Conservation (phyloP, 1,140 invertebrate genomes). For the Caenorhabditis briggsae region DNA sequence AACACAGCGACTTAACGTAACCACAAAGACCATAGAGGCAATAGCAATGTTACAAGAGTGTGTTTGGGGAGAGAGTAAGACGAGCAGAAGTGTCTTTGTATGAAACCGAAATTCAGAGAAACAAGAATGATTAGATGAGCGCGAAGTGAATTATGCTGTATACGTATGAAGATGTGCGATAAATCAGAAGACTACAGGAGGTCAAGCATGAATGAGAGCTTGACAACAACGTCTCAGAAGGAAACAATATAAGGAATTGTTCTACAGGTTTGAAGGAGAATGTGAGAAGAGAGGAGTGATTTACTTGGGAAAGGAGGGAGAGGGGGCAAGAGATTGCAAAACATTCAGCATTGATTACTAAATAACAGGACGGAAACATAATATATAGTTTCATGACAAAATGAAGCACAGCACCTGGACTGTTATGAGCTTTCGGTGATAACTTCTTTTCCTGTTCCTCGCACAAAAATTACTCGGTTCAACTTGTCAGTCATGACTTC, state of each 20-base stretch:
- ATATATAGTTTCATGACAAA: not conserved
- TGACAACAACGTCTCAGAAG: conserved; percentile 37
- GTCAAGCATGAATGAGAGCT: conserved; percentile 54
- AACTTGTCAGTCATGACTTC: conserved; percentile 97
- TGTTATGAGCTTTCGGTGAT: conserved; percentile 96
- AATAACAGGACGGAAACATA: not conserved
- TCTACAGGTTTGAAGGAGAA: conserved; percentile 23
- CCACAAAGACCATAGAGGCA: conserved; percentile 40
- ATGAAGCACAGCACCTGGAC: not conserved
- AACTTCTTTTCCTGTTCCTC: conserved; percentile 96
- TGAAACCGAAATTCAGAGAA: not conserved
- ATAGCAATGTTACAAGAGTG: conserved; percentile 41
- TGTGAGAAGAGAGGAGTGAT: conserved; percentile 19
- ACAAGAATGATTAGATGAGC: conserved; percentile 34
- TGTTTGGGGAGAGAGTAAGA: not conserved
- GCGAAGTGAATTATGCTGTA: conserved; percentile 17
- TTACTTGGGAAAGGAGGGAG: not conserved
- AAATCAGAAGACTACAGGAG: conserved; percentile 32
- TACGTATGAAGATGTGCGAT: not conserved
- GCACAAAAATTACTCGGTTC: conserved; percentile 94
- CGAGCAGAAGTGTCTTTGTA: not conserved
- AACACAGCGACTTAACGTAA: conserved; percentile 38
- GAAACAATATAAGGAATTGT: not conserved
- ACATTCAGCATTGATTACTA: not conserved
- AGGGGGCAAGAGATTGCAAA: conserved; percentile 38